A percentile compares a stretch with the other conserved stretches of the same genome.
Conservation (phyloP, 2,797 vertebrate species). For the Alauda arvensis region DNA sequence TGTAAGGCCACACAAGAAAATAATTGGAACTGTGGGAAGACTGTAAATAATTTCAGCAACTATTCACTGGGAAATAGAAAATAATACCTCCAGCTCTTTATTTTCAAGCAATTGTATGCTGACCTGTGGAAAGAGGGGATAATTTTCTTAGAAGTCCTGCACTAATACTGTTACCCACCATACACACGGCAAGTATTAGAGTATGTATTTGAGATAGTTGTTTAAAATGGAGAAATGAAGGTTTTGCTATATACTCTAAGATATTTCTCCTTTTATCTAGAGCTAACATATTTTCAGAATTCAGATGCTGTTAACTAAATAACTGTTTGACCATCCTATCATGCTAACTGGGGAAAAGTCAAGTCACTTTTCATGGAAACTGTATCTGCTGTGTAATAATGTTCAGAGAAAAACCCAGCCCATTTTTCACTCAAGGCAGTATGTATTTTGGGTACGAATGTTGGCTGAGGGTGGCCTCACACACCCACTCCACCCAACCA, state of each 20-base stretch:
- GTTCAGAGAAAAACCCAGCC: not conserved
- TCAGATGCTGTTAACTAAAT: not conserved
- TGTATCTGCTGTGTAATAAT: not conserved
- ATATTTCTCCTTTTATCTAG: not conserved
- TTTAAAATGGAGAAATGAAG: not conserved
- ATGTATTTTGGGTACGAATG: not conserved
- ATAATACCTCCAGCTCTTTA: not conserved
- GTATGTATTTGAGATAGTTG: not conserved
- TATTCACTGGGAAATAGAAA: not conserved
- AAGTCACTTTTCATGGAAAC: not conserved
- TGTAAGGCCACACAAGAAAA: not conserved
- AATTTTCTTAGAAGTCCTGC: not conserved
- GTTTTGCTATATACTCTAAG: not conserved
- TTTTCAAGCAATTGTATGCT: not conserved
- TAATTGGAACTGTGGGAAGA: not conserved
- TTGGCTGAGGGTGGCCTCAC: not conserved
- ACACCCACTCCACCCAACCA: not conserved
- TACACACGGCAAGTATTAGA: not conserved
- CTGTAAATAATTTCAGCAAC: not conserved
- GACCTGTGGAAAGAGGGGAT: not conserved
- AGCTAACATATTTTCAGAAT: not conserved
- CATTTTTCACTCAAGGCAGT: not conserved
- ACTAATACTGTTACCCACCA: not conserved
- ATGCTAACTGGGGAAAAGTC: not conserved
- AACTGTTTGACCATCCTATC: not conserved